Base-by-base conservation (phyloP, 2,113 vertebrate genomes). In the Phyllostomus discolor region DNA sequence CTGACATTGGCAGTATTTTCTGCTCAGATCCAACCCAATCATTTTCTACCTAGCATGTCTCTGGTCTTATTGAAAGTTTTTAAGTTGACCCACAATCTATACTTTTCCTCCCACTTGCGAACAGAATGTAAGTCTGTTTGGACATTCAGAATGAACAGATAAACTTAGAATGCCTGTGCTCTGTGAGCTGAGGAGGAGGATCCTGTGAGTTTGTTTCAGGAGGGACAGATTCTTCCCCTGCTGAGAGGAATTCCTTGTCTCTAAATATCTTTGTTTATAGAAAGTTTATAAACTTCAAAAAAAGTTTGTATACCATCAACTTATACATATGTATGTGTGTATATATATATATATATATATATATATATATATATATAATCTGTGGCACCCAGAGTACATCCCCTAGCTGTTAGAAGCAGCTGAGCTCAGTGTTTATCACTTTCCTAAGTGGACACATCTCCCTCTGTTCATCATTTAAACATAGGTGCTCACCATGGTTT, bases 211-310 rank as follows among this genome's bases (percentile, higher is more conserved):
- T 82, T 93, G 82, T 76, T 86, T 94, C 69, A 89, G 33, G 26
- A 59, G 35, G 43, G 50, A 67, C 64, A 92, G 88, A 94, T 85
- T 86, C 75, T 24, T 95, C 31, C 64, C 43, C 15, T 70, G n/a
- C 46, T 57, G 16, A 91, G 35, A 97, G 80, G 75, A 92, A 90
- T 92, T 92, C 69, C 85, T 97, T 86, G 41, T 88, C 72, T 95
- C 48, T 28, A 10, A 57, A 3, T 95, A 81, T 88, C 78, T 94
- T 94, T 90, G 75, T 64, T 89, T 66, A 57, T 57, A 57, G 54
- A 22, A 22, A 57, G 54, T 57, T 57, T 8, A 57, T 50, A 80
- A 95, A 89, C 78, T 57, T 79, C 62, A 4, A 28, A 35, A 81
- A 6, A 11, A 2, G 67, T 89, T 90, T 70, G 33, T 95, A 94